Evolutionary conservation across 1,140 invertebrate species (phyloP).

Genomic region (Drosophila elegans): DNA sequence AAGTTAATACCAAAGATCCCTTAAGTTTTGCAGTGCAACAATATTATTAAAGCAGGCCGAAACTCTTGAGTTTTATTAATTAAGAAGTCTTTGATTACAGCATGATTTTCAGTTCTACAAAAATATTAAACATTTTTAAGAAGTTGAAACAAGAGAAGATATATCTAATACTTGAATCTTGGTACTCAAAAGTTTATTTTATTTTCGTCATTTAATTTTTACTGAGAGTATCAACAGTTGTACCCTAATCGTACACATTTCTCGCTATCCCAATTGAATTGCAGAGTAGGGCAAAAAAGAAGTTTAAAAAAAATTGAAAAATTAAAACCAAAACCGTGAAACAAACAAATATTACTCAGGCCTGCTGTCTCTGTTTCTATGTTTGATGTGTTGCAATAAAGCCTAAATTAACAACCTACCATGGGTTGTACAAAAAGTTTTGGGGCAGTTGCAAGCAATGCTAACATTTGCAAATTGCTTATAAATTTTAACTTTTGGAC

Average conservation of each 20-base stretch:
- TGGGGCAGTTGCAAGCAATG: not conserved
- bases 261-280: slow-evolving; percentile 51
- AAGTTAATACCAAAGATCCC: slow-evolving; percentile 9
- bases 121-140: not conserved
- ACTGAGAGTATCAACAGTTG: slow-evolving; percentile 1
- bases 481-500: too few species aligned
- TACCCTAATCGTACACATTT: not conserved
- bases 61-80: not conserved
- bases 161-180: too few species aligned
- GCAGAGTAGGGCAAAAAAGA: slow-evolving; percentile 22
- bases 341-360: slow-evolving; percentile 47
- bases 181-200: not conserved
- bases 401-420: slow-evolving; percentile 33
- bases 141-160: too few species aligned
- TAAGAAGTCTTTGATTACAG: slow-evolving; percentile 1
- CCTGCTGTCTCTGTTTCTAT: slow-evolving; percentile 27
- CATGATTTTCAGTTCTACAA: too few species aligned
- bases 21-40: not conserved
- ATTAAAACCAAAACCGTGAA: slow-evolving; percentile 28
- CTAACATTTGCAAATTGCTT: not conserved
- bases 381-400: slow-evolving; percentile 49
- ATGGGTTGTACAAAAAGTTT: not conserved
- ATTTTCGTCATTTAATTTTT: not conserved
- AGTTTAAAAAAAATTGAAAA: slow-evolving; percentile 34
- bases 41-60: not conserved